Evolutionary conservation across 2,797 vertebrate species (phyloP), one percentile per base, ranked within the genome.

Genomic region (Iguana delicatissima): DNA sequence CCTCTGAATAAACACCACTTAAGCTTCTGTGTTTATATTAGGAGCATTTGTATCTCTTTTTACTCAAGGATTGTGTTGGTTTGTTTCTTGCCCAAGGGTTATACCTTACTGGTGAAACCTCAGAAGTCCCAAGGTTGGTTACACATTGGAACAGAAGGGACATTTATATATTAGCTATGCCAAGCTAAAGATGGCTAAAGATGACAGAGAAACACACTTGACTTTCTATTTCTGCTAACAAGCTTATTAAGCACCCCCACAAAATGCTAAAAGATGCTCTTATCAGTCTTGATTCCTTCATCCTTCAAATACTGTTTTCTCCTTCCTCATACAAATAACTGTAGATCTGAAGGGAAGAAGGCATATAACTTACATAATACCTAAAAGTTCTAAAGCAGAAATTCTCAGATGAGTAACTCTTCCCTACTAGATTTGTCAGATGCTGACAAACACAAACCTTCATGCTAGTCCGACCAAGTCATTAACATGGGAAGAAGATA

Each of bases 281-380:
- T 24, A 12, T 90, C 83, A 46, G 55, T 2, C 18, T 59, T 81
- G 84, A 72, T 24, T 38, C 20, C 69, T 29, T 13, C 57, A 24
- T 2, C 86, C 90, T 10, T 85, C 35, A 74, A 67, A 62, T 80
- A 77, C 0, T 0, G 8, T 80, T 93, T 88, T 83, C 77, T 86
- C 72, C 18, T 0, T 82, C n/a, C n/a, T 76, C 13, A 57, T 29
- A 86, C 52, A 86, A 42, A 52, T 76, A 76, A 12, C 57, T 42
- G 24, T 42, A 76, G 0, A 38, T 24, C 6, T 22, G 57, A 59
- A 26, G 22, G 85, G 14, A 72, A 5, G 3, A 86, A 12, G 13
- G 22, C 10, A 86, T 76, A 22, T 86, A 76, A 74, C n/a, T 10
- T 20, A 52, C 16, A 2, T 32, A 73, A 85, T 26, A 35, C 4